Percentiles rank a stretch among this genome's conserved stretches.
phyloP scores from a whole-genome alignment of 2,797 vertebrate genomes.

The Ctenochaetus hawaiiensis region DNA sequence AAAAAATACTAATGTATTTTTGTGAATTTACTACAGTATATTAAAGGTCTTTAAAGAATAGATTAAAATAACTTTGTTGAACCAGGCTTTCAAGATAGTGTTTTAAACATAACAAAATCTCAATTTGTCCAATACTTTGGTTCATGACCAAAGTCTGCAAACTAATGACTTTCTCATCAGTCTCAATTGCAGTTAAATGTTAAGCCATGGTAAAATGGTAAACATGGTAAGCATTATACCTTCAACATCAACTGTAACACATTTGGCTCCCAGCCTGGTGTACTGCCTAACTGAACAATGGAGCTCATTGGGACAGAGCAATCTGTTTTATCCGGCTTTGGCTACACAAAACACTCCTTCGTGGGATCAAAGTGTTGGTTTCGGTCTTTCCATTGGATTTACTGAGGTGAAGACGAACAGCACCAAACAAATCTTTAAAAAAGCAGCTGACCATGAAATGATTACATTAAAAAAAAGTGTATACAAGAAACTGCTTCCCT shows the following conservation, averaged over 20 bases:
- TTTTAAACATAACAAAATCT: not conserved
- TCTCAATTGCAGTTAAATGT: not conserved
- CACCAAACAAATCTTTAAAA: not conserved
- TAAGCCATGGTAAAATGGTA: not conserved
- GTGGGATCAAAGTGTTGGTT: not conserved
- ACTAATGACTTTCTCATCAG: not conserved
- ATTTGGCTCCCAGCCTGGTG: not conserved
- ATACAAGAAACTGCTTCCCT: not conserved
- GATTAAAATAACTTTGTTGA: too few species aligned
- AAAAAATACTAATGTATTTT: too few species aligned
- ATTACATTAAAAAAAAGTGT: not conserved
- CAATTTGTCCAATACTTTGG: not conserved
- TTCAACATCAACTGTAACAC: not conserved
- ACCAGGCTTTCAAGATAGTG: too few species aligned
- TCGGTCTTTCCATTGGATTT: not conserved
- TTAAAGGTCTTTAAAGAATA: not conserved
- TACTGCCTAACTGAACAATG: not conserved
- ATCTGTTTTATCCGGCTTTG: not conserved
- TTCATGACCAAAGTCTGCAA: not conserved
- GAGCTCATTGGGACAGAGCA: not conserved
- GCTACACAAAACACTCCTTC: not conserved
- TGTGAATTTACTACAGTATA: not conserved
- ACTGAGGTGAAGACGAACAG: not conserved
- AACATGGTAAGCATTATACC: not conserved
- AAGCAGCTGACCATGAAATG: not conserved